Evolutionary conservation across 1,140 invertebrate genomes (phyloP), one percentile per base, ranked within the genome.

Genomic region (Trachymyrmex septentrionalis): DNA sequence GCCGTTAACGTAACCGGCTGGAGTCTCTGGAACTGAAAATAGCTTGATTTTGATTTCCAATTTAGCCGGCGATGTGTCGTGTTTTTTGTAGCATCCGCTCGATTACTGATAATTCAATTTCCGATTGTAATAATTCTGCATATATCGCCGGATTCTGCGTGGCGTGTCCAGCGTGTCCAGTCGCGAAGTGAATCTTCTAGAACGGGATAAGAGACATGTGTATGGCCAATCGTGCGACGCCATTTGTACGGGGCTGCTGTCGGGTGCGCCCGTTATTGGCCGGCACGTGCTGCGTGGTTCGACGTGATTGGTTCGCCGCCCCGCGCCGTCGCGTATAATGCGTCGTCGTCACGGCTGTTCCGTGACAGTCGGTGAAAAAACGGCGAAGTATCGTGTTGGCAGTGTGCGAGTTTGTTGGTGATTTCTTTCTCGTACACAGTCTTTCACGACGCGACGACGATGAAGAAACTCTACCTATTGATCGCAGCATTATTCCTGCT

Each of bases 391-490:
- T 44, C 2, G 14, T 2, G 19, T 24, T 34, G 24, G 14, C 16
- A 14, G 48, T 3, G 61, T 61, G 27, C 4, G 61, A 86, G 1
- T 53, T 85, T 38, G 4, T 82, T 6, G 19, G 24, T 50, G 0
- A 78, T 72, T 55, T 5, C 4, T 57, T 89, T 78, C 63, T 91
- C 61, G 87, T 86, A 90, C 24, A 76, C 59, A n/a, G 57, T 75
- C 69, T 16, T 72, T 67, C 5, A 30, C 27, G 19, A 72, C 34
- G 67, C 75, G 44, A 24, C n/a, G 71, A 69, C 66, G n/a, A 97
- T 97, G 96, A 96, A 95, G 92, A 95, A 96, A 87, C 95, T 96
- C 61, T 84, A 96, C 72, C 92, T 96, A 88, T 88, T 95, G 72
- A 76, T 95, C 53, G 87, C 96, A 7, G 94, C 95, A 24, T 88